phyloP scores from a whole-genome alignment of 2,888 invertebrate species.

The Agapetus fuscipes region DNA sequence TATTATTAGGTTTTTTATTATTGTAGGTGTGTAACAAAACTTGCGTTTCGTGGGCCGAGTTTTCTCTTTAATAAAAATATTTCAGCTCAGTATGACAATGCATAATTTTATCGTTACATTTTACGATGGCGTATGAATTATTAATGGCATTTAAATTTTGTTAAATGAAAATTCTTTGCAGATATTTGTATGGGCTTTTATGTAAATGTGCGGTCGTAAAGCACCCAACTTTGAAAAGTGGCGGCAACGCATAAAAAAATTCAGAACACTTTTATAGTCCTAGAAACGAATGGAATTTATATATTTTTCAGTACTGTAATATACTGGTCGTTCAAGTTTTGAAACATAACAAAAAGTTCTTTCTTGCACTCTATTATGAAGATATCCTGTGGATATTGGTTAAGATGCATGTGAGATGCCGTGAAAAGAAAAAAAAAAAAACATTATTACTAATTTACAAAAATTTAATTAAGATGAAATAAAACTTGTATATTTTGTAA shows the following conservation, averaged over 20 bases:
- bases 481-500: no score
- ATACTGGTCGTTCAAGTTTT: no score
- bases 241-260: no score
- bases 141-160: conserved; percentile 12
- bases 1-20: neutral
- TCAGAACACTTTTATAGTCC: neutral
- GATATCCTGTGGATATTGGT: no score
- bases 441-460: no score
- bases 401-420: no score
- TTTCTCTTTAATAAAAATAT: conserved; percentile 3
- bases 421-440: no score
- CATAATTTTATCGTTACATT: conserved; percentile 15
- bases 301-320: no score
- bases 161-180: conserved; percentile 11
- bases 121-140: conserved; percentile 15
- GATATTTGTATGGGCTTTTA: conserved; percentile 1
- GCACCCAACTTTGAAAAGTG: neutral
- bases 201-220: conserved; percentile 1
- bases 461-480: no score
- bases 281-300: neutral
- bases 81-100: conserved; percentile 7
- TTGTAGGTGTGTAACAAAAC: neutral
- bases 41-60: neutral
- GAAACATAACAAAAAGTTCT: no score
- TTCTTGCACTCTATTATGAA: no score